phyloP scores from a whole-genome alignment of 2,888 invertebrate genomes.

The Uloborus plumipes region DNA sequence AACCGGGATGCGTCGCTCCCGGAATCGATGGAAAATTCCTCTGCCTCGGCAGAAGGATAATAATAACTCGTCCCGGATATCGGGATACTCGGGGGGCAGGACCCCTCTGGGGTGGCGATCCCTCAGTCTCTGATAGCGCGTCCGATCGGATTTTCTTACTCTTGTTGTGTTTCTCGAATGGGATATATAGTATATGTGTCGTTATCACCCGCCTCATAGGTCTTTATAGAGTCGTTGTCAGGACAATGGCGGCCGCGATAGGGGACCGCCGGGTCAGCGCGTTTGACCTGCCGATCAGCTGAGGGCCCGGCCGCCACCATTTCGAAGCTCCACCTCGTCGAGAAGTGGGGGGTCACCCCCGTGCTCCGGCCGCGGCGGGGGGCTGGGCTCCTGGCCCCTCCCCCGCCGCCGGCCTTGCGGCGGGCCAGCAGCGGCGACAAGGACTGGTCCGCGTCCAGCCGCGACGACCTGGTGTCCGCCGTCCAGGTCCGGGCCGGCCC shows the following conservation, averaged over 20 bases:
- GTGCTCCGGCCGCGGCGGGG: constrained; percentile 87
- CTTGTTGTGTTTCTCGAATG: no score
- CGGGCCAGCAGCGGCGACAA: constrained; percentile 37
- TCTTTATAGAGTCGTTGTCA: no score
- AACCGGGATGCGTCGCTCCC: constrained; percentile 29
- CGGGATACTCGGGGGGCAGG: constrained; percentile 19
- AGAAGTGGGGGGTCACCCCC: constrained; percentile 98
- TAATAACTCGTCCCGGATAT: constrained; percentile 11
- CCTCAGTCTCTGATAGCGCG: no score
- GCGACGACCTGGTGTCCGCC: constrained; percentile 13
- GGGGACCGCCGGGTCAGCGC: no score
- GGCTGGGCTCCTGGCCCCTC: constrained; percentile 13
- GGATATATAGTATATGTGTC: no score
- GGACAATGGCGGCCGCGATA: no score
- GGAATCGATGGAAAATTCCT: constrained; percentile 47
- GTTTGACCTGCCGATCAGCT: no score
- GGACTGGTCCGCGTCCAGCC: not conserved
- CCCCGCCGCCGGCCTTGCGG: constrained; percentile 33
- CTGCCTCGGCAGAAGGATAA: constrained; percentile 36
- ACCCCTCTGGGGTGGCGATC: not conserved
- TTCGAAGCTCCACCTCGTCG: constrained; percentile 97
- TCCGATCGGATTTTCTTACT: no score
- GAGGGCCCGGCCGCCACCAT: constrained; percentile 78
- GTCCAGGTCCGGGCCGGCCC: not conserved
- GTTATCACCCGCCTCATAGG: no score